Evolutionary conservation across 53 echinoderm and acorn worm genomes (phyloP).

Genomic region (Temnopleurus reevesii): DNA sequence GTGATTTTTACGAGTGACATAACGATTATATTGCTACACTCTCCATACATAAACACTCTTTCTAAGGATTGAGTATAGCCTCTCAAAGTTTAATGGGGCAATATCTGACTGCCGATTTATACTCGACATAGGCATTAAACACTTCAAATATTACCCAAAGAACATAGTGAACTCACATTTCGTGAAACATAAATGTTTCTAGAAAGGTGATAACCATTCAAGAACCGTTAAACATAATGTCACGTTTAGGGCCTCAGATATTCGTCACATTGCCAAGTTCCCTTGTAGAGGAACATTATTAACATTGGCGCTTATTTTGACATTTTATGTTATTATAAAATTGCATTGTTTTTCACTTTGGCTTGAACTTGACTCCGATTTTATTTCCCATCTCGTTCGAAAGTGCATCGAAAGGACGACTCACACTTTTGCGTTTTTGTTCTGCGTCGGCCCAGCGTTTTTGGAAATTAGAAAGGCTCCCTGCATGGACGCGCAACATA

Average conservation of each 20-base stretch:
- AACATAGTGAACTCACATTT: constrained; percentile 22
- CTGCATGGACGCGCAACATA: too few relatives aligned
- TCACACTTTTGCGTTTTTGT: neutral
- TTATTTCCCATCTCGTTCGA: neutral
- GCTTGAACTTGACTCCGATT: neutral
- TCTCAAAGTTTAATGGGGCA: constrained; percentile 29
- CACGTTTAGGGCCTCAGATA: neutral
- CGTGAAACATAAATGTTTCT: constrained; percentile 7
- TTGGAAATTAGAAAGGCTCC: too few relatives aligned
- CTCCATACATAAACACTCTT: constrained; percentile 16
- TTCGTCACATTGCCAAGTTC: neutral
- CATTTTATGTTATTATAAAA: neutral
- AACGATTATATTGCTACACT: constrained; percentile 7
- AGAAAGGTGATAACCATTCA: neutral
- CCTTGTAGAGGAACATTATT: too few relatives aligned
- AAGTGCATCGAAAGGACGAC: too few relatives aligned
- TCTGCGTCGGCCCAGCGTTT: too few relatives aligned
- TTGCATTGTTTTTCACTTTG: neutral
- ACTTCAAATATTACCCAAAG: neutral
- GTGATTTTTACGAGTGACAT: neutral
- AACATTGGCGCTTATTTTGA: too few relatives aligned
- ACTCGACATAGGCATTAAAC: neutral
- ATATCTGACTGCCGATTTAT: constrained; percentile 1
- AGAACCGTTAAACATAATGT: neutral
- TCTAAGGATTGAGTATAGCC: too few relatives aligned